phyloP scores from a whole-genome alignment of 2,797 vertebrate genomes.

The Brachymystax lenok region DNA sequence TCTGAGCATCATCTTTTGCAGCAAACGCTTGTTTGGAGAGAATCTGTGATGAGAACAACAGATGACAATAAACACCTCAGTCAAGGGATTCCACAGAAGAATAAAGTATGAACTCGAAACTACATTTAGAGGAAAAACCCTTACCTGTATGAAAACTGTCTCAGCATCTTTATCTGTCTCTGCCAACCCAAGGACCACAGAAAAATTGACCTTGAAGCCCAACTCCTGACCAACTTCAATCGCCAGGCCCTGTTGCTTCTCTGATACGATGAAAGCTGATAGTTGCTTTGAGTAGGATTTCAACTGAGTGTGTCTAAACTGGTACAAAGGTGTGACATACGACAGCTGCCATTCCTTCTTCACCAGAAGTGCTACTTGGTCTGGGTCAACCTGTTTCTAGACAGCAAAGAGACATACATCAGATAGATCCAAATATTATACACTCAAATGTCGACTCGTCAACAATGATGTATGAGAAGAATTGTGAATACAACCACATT shows the following conservation, averaged over 20 bases:
- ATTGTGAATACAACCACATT: too few species aligned
- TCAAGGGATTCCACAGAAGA: background rate
- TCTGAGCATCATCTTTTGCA: conserved; percentile 64
- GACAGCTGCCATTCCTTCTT: conserved; percentile 87
- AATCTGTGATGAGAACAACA: conserved; percentile 69
- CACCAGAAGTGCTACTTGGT: conserved; percentile 75
- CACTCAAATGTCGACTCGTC: too few species aligned
- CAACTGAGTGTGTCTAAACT: conserved; percentile 78
- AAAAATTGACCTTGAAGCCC: conserved; percentile 75
- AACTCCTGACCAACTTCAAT: conserved; percentile 77
- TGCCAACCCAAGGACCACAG: conserved; percentile 76
- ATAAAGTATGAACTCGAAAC: background rate
- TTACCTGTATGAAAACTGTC: conserved; percentile 87
- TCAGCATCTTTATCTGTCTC: conserved; percentile 76
- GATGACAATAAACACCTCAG: background rate
- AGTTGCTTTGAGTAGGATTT: conserved; percentile 83
- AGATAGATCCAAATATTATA: background rate
- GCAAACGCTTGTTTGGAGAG: conserved; percentile 65
- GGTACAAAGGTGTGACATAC: conserved; percentile 87
- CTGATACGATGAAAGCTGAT: conserved; percentile 79
- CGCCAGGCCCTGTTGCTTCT: conserved; percentile 85
- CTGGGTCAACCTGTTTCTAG: conserved; percentile 74
- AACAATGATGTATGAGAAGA: too few species aligned
- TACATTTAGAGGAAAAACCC: background rate
- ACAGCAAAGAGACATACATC: background rate